Conservation (phyloP, 35 echinoderm and acorn worm species). For the Nesometra sesokonis region DNA sequence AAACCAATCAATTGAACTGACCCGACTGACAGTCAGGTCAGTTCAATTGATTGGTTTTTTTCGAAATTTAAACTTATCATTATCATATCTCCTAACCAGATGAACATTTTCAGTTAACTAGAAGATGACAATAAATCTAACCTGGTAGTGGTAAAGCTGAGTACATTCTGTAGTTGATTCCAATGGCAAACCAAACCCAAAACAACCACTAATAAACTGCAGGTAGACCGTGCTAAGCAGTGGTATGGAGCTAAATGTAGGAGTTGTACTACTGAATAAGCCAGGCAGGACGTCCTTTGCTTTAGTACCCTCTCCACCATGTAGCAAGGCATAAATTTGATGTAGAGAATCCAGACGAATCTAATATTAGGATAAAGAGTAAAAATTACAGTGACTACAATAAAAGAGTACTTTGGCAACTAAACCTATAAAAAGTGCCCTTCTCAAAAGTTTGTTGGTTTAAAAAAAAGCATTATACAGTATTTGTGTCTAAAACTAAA, state of each 20-base stretch:
- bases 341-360: conserved; percentile 76
- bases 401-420: too few relatives aligned
- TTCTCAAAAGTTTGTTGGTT: too few relatives aligned
- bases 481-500: too few relatives aligned
- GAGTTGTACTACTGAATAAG: not conserved
- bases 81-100: too few relatives aligned
- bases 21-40: too few relatives aligned
- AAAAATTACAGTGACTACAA: too few relatives aligned
- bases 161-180: not conserved
- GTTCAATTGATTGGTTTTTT: too few relatives aligned
- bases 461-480: too few relatives aligned
- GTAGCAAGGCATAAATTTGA: conserved; percentile 79
- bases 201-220: conserved; percentile 83
- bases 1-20: too few relatives aligned
- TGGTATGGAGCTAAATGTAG: conserved; percentile 72
- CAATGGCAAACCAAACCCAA: conserved; percentile 35
- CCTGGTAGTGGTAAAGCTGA: conserved; percentile 63
- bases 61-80: too few relatives aligned
- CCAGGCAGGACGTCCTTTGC: conserved; percentile 25
- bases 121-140: conserved; percentile 16
- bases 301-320: conserved; percentile 69
- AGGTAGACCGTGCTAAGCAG: conserved; percentile 80
- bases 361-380: conserved; percentile 22
- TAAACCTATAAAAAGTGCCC: too few relatives aligned
- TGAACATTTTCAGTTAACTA: too few relatives aligned